Conservation (phyloP, 2,113 vertebrate genomes). For the Spizaetus ornatus region DNA sequence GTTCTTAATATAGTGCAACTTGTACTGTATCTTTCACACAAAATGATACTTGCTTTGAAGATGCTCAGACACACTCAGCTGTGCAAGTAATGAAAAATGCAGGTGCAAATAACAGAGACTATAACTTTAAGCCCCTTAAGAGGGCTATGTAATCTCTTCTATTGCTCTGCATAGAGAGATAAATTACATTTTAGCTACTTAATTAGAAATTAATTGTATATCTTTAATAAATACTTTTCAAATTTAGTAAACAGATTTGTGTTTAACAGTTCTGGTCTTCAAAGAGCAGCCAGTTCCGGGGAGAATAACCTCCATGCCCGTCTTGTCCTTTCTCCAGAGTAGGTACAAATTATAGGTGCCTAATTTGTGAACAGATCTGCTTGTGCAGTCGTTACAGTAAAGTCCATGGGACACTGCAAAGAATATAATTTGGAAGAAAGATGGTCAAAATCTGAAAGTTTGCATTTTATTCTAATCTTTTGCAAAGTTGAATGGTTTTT, state of each 20-base stretch:
- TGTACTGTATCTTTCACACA: background rate
- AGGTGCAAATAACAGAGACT: background rate
- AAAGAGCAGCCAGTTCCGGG: background rate
- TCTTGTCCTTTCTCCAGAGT: background rate
- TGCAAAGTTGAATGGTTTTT: background rate
- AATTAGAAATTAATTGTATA: background rate
- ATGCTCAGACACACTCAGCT: background rate
- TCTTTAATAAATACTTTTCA: background rate
- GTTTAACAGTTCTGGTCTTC: background rate
- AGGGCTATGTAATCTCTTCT: background rate
- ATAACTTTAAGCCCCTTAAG: background rate
- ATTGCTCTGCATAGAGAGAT: background rate
- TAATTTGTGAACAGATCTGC: background rate
- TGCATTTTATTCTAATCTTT: background rate
- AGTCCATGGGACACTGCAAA: background rate
- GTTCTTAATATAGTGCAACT: background rate
- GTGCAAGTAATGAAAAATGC: background rate
- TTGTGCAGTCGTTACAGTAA: background rate
- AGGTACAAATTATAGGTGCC: background rate
- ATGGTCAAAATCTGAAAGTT: background rate
- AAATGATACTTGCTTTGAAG: background rate
- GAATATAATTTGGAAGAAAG: background rate
- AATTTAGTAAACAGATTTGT: background rate
- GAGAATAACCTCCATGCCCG: background rate
- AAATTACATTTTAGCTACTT: background rate